These are phyloP conservation scores for Sialia sialis DNA, from an alignment of 2,113 vertebrate genomes.

Conservation along the genomic window DNA sequence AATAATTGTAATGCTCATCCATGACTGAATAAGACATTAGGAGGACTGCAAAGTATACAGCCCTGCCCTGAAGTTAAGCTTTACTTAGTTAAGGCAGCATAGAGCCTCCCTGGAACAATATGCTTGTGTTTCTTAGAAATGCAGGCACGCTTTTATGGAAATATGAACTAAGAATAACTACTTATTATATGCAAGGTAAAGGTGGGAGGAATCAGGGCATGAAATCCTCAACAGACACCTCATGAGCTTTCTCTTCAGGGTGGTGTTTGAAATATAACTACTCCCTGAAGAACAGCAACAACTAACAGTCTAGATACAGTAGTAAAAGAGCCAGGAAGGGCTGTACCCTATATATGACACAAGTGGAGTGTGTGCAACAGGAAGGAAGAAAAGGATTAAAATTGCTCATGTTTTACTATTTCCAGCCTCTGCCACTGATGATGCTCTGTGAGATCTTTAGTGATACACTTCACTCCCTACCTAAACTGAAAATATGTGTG, in stretches of 20 bases:
- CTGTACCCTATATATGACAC: not conserved
- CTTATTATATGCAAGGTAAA: not conserved
- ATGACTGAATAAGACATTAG: slow-evolving; percentile 2
- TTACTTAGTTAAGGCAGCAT: slow-evolving; percentile 24
- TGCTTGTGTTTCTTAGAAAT: slow-evolving; percentile 37
- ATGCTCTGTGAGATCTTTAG: not conserved
- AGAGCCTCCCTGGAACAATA: not conserved
- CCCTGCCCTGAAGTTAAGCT: not conserved
- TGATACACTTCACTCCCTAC: not conserved
- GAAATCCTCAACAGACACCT: not conserved
- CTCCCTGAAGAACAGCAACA: not conserved
- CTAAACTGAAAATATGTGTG: not conserved
- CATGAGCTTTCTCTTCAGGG: not conserved
- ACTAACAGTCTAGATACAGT: not conserved
- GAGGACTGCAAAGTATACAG: not conserved
- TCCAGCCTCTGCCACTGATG: not conserved
- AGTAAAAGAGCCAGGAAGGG: not conserved
- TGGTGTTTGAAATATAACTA: not conserved
- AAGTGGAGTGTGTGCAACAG: not conserved
- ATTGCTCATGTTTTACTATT: not conserved
- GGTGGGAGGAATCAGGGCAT: not conserved
- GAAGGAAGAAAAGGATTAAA: not conserved
- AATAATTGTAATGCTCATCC: not conserved
- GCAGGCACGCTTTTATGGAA: not conserved
- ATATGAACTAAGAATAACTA: not conserved